phyloP scores from a whole-genome alignment of 1,140 invertebrate genomes.

The Plodia interpunctella region DNA sequence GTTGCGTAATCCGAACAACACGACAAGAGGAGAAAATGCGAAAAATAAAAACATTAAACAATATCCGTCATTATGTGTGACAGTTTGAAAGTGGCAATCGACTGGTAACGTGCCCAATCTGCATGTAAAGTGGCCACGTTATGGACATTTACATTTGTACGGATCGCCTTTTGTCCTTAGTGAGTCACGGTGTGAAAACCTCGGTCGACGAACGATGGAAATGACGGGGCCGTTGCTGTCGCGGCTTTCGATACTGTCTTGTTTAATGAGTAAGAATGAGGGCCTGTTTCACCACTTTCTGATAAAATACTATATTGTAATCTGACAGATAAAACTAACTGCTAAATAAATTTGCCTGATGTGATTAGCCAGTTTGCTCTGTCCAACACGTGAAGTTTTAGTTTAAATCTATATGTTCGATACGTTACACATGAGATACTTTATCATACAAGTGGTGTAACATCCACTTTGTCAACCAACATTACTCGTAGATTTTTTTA shows the following conservation, averaged over 20 bases:
- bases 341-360: no score
- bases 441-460: no score
- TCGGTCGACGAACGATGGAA: constrained; percentile 56
- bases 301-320: no score
- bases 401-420: no score
- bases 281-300: no score
- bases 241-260: constrained; percentile 29
- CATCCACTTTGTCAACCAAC: no score
- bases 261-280: no score
- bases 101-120: constrained; percentile 52
- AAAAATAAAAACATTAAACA: constrained; percentile 3
- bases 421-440: no score
- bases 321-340: no score
- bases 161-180: constrained; percentile 48
- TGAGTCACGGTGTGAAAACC: constrained; percentile 54
- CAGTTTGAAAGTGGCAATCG: constrained; percentile 56
- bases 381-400: no score
- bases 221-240: constrained; percentile 27
- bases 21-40: neutral
- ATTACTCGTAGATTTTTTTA: no score
- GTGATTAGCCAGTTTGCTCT: no score
- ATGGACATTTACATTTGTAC: constrained; percentile 71
- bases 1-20: neutral
- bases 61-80: constrained; percentile 15
- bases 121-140: constrained; percentile 63